Evolutionary conservation across 2,113 vertebrate genomes (phyloP).

Genomic region (Chlorodrepanis virens): DNA sequence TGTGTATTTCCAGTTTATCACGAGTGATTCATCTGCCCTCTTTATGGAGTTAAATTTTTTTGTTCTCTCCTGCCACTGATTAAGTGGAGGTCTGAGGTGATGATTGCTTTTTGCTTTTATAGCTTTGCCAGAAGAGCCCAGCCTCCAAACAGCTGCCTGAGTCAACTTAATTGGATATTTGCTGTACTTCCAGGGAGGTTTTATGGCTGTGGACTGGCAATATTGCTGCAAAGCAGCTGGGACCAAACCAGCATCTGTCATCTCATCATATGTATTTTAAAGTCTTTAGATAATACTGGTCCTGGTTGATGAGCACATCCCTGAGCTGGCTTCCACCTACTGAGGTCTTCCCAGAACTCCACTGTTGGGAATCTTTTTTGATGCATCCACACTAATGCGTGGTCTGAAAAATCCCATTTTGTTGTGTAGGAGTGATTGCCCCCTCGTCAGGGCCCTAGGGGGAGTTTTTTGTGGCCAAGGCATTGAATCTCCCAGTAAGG

Average conservation of each 20-base stretch:
- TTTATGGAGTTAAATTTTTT: neutral
- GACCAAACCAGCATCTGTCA: neutral
- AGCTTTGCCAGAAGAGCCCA: conserved; percentile 12
- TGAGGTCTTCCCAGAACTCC: neutral
- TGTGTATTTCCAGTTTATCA: neutral
- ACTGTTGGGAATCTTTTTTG: neutral
- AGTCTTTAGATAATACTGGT: neutral
- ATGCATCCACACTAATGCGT: accelerated
- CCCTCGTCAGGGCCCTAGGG: neutral
- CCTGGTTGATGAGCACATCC: neutral
- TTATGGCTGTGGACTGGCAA: neutral
- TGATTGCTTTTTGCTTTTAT: conserved; percentile 35
- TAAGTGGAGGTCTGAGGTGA: conserved; percentile 17
- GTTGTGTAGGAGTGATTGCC: neutral
- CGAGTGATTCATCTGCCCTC: neutral
- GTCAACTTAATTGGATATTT: neutral
- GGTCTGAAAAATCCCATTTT: neutral
- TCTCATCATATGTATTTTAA: neutral
- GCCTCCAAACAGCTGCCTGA: conserved; percentile 45
- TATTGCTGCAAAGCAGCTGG: conserved; percentile 1
- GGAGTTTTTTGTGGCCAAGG: neutral
- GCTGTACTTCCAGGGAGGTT: conserved; percentile 8
- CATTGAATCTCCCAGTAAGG: neutral
- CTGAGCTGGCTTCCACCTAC: neutral
- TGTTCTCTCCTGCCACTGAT: neutral